These are phyloP conservation scores for Pocillopora damicornis DNA, from an alignment of 64 coral and sea anemone genomes.

Conservation along the genomic window DNA sequence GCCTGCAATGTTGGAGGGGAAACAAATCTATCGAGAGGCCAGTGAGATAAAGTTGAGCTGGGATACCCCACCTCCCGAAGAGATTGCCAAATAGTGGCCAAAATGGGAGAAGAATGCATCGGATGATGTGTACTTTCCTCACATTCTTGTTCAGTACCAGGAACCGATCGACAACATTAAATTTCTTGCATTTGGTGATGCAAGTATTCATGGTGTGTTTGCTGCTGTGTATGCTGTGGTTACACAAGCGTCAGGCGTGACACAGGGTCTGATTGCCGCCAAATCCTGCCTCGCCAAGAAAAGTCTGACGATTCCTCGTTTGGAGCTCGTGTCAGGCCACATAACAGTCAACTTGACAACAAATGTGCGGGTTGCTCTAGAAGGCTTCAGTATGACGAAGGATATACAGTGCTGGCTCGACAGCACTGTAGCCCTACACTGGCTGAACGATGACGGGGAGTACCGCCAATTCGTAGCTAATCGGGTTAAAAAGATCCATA, in stretches of 20 bases:
- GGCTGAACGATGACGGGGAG: too few relatives aligned
- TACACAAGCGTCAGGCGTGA: conserved; percentile 42
- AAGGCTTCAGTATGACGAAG: background rate
- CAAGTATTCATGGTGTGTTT: conserved; percentile 28
- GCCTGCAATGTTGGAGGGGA: conserved; percentile 40
- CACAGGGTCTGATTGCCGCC: conserved; percentile 41
- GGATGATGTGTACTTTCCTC: background rate
- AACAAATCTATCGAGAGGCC: conserved; percentile 40
- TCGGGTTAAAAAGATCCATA: too few relatives aligned
- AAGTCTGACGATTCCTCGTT: conserved; percentile 42
- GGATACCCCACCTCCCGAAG: conserved; percentile 42
- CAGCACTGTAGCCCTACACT: conserved; percentile 49
- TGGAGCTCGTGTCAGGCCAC: conserved; percentile 63
- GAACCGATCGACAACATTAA: conserved; percentile 42
- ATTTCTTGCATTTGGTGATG: conserved; percentile 67
- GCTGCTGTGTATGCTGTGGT: conserved; percentile 60
- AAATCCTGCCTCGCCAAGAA: conserved; percentile 53
- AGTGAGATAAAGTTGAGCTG: conserved; percentile 38
- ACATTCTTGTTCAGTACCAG: conserved; percentile 30
- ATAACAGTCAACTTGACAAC: conserved; percentile 56
- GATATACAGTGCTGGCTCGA: conserved; percentile 36
- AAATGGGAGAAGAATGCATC: conserved; percentile 51
- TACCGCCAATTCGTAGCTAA: too few relatives aligned
- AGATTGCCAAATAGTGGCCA: background rate
- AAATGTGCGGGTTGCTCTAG: conserved; percentile 52